Evolutionary conservation across 53 echinoderm and acorn worm genomes (phyloP).

Genomic region (Paracentrotus lividus): DNA sequence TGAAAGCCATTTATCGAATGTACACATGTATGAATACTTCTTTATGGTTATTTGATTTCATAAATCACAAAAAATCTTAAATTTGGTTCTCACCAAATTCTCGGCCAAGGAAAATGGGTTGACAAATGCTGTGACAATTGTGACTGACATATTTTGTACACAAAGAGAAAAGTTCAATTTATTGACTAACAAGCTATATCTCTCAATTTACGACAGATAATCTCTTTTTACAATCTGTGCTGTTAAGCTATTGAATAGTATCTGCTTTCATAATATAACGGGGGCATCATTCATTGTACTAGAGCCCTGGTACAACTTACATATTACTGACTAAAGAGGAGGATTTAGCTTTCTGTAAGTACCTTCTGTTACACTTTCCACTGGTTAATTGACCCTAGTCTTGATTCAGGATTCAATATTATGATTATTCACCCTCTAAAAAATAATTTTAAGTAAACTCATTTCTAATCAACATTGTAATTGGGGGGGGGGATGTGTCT

Average conservation of each 20-base stretch:
- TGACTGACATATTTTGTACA: not conserved
- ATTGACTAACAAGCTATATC: conserved; percentile 12
- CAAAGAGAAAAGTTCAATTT: not conserved
- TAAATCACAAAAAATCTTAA: not conserved
- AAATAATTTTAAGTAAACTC: too few relatives aligned
- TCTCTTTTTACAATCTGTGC: conserved; percentile 1
- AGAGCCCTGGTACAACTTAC: conserved; percentile 10
- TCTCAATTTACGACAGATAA: conserved; percentile 32
- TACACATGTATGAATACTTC: not conserved
- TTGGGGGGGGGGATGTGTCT: too few relatives aligned
- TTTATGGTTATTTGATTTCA: not conserved
- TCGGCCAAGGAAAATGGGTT: not conserved
- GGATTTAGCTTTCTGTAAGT: conserved; percentile 35
- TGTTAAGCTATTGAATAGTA: not conserved
- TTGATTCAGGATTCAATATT: not conserved
- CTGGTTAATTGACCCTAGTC: not conserved
- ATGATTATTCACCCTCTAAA: not conserved
- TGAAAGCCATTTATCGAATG: not conserved
- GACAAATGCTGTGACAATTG: not conserved
- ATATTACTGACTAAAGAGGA: conserved; percentile 14
- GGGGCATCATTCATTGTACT: conserved; percentile 41
- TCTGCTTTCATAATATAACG: conserved; percentile 21
- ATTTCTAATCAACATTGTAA: too few relatives aligned
- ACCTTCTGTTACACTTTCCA: conserved; percentile 28
- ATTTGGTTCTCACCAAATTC: conserved; percentile 13